Evolutionary conservation across 2,888 invertebrate genomes (phyloP).

Genomic region (Catocala sponsa): DNA sequence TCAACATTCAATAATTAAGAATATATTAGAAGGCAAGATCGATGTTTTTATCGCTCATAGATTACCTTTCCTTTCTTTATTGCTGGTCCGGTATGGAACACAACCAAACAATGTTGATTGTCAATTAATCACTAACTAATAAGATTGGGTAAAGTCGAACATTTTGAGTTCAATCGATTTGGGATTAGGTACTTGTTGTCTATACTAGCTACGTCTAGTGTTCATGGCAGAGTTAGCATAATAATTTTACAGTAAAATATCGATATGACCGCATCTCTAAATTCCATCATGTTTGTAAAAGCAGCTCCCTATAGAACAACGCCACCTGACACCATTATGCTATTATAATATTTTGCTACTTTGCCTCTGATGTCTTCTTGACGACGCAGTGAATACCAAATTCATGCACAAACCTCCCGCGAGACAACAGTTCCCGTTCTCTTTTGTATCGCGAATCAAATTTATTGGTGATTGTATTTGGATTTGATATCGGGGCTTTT

Average conservation of each 20-base stretch:
- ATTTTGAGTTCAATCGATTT: too few relatives aligned
- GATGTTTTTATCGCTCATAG: too few relatives aligned
- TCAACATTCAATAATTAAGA: too few relatives aligned
- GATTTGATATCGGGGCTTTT: conserved; percentile 65
- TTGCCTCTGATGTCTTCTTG: conserved; percentile 85
- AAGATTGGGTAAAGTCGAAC: too few relatives aligned
- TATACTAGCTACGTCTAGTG: too few relatives aligned
- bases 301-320: conserved; percentile 67
- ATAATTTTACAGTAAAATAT: conserved; percentile 10
- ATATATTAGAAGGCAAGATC: too few relatives aligned
- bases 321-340: conserved; percentile 86
- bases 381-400: conserved; percentile 87
- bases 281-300: conserved; percentile 53
- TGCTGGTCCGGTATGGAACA: too few relatives aligned
- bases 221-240: not conserved
- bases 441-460: conserved; percentile 65
- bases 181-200: too few relatives aligned
- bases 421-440: conserved; percentile 56
- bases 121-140: too few relatives aligned
- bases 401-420: conserved; percentile 61
- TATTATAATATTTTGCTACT: conserved; percentile 87
- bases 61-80: too few relatives aligned
- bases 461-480: conserved; percentile 79
- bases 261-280: conserved; percentile 49
- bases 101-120: too few relatives aligned